Evolutionary conservation across 1,140 invertebrate genomes (phyloP).

Genomic region (Tenebrio molitor): DNA sequence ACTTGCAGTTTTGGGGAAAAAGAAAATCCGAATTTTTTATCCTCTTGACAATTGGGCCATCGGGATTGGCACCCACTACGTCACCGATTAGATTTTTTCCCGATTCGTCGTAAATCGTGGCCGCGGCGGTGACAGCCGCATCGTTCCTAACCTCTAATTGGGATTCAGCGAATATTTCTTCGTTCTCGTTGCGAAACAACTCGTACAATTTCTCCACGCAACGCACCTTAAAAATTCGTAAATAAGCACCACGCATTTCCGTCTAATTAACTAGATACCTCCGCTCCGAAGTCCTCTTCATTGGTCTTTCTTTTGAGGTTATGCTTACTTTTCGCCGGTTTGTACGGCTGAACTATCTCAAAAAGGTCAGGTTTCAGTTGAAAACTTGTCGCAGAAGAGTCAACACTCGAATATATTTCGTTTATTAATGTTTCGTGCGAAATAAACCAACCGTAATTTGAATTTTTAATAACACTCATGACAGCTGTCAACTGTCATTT

Average conservation of each 20-base stretch:
- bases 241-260: neutral
- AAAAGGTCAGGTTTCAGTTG: constrained; percentile 46
- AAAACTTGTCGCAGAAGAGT: neutral
- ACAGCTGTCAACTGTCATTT: neutral
- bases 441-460: constrained; percentile 41
- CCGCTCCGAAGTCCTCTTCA: constrained; percentile 11
- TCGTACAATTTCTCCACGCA: constrained; percentile 28
- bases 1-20: constrained; percentile 62
- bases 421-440: constrained; percentile 38
- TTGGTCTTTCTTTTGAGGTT: constrained; percentile 10
- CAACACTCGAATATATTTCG: constrained; percentile 11
- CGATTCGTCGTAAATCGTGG: constrained; percentile 56
- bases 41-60: constrained; percentile 48
- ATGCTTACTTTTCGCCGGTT: constrained; percentile 15
- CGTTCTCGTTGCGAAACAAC: constrained; percentile 5
- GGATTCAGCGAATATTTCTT: neutral
- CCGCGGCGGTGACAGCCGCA: constrained; percentile 53
- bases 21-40: constrained; percentile 56
- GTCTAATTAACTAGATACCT: constrained; percentile 39
- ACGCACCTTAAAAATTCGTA: constrained; percentile 12
- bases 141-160: constrained; percentile 34
- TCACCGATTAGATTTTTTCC: constrained; percentile 46
- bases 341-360: constrained; percentile 49
- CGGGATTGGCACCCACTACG: constrained; percentile 55
- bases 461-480: constrained; percentile 23